Conservation (phyloP, 2,797 vertebrate genomes). For the Centropyge bicolor region DNA sequence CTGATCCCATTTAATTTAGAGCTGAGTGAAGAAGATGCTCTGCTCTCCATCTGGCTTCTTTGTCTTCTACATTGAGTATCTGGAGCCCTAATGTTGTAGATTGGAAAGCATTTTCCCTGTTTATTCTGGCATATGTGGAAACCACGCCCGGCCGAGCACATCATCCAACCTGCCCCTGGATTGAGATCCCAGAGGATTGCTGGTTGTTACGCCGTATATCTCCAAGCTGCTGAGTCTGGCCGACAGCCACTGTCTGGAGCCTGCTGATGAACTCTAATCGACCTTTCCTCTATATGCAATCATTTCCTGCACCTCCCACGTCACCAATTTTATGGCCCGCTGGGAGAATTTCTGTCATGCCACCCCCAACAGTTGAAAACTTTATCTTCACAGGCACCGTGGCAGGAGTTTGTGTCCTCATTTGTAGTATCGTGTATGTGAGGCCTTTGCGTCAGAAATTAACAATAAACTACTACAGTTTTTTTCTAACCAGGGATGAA, state of each 20-base stretch:
- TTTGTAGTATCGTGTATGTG: conserved; percentile 4
- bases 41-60: conserved; percentile 58
- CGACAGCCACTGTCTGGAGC: conserved; percentile 59
- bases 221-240: conserved; percentile 72
- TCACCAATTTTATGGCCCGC: conserved; percentile 19
- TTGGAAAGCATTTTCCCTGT: conserved; percentile 65
- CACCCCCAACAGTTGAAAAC: conserved; percentile 27
- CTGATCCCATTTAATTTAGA: conserved; percentile 42
- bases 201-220: conserved; percentile 61
- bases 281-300: conserved; percentile 51
- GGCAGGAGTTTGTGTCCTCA: conserved; percentile 15
- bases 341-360: conserved; percentile 40
- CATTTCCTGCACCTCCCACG: conserved; percentile 37
- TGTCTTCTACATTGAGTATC: conserved; percentile 57
- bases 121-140: conserved; percentile 77
- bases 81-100: conserved; percentile 50
- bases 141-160: conserved; percentile 74
- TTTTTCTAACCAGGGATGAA: neutral
- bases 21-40: conserved; percentile 30
- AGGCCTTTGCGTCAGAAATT: conserved; percentile 22
- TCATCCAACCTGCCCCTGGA: conserved; percentile 79
- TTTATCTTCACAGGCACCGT: conserved; percentile 15
- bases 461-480: neutral
- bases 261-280: conserved; percentile 65
- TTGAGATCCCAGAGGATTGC: conserved; percentile 66